Evolutionary conservation across 2,797 vertebrate genomes (phyloP), one percentile per base, ranked within the genome.

Genomic region (Platalea minor): DNA sequence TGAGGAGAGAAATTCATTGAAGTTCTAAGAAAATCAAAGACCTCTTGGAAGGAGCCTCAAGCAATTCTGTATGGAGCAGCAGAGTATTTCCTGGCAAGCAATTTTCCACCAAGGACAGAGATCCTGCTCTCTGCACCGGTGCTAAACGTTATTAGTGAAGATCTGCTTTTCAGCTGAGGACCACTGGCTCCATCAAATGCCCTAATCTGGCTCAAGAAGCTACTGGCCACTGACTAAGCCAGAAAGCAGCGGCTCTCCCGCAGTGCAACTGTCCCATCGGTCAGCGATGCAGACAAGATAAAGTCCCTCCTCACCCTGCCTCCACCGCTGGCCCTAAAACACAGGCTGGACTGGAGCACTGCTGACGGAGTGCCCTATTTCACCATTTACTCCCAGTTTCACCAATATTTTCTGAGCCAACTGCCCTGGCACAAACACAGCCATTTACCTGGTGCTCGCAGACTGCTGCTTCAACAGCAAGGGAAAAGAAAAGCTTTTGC

Each of bases 21-120:
- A 96, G 95, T 95, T 96, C 85, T 97, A 78, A 94, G 89, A 91
- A 95, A 97, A 95, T 91, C 91, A 94, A 93, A 97, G 92, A 81
- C 76, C 88, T 95, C 91, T 93, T 95, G 76, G 96, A 96, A 96
- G 93, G 73, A 93, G 93, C 96, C 95, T 89, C n/a, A 3, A 97
- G 96, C 94, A 68, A 91, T 95, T 92, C 90, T 91, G 91, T 39
- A 50, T 0, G 9, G 91, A 94, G 93, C 33, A 93, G 89, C 75
- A 48, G 84, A 95, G 94, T 78, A 80, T 51, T 96, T 94, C 85
- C 94, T 89, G 60, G 91, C 95, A 75, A 94, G 93, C 75, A 67
- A 39, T 80, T 80, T 89, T 95, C 91, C 82, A 85, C 68, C 87
- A 89, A 92, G 82, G 94, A 94, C 41, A 68, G 93, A 72, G 19